Conservation (phyloP, 2,888 invertebrate genomes). For the Deilephila elpenor region DNA sequence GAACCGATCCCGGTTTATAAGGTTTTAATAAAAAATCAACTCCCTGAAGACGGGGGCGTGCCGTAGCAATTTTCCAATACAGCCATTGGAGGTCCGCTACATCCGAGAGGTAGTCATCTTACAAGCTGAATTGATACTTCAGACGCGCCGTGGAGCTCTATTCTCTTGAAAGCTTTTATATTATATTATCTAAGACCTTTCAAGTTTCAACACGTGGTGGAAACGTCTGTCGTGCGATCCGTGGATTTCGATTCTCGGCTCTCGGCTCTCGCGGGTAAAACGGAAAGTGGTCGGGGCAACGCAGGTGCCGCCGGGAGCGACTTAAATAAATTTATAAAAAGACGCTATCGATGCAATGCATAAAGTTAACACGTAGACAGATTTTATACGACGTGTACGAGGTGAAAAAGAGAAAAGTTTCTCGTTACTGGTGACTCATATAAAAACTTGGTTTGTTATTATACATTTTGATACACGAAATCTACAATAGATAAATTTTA, state of each 20-base stretch:
- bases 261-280: constrained; percentile 70
- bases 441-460: no score
- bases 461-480: no score
- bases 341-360: constrained; percentile 52
- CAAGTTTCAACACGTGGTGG: constrained; percentile 78
- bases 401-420: no score
- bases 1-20: constrained; percentile 58
- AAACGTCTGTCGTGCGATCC: constrained; percentile 79
- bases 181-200: constrained; percentile 83
- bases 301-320: constrained; percentile 50
- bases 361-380: constrained; percentile 33
- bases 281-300: constrained; percentile 52
- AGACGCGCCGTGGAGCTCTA: constrained; percentile 78
- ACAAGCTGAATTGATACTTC: constrained; percentile 83
- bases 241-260: constrained; percentile 74
- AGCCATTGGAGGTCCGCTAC: constrained; percentile 71
- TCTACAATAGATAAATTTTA: no score
- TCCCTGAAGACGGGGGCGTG: constrained; percentile 60
- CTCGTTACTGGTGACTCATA: background rate
- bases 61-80: constrained; percentile 79
- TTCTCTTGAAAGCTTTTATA: constrained; percentile 84
- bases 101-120: constrained; percentile 76
- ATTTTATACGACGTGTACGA: constrained; percentile 3
- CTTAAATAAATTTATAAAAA: constrained; percentile 60
- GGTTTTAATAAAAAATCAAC: constrained; percentile 76